Percentiles rank a stretch among this genome's conserved stretches.
Evolutionary conservation across 1,140 invertebrate species (phyloP).

Genomic region (Zaprionus nigranus): DNA sequence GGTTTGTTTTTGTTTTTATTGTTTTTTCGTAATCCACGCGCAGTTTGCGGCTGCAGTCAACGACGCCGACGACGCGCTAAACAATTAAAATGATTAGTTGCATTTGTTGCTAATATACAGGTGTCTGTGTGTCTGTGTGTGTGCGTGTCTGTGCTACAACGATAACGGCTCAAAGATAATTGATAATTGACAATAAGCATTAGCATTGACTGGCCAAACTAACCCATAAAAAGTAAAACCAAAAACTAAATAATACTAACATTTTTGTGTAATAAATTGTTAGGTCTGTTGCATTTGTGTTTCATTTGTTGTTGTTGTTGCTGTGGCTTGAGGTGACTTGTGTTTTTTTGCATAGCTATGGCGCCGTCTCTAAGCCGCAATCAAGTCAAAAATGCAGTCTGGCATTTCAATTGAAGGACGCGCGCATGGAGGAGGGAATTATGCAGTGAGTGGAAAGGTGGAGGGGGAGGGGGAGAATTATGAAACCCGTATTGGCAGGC

Average conservation of each 20-base stretch:
- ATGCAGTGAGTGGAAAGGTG: background rate
- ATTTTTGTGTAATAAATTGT: slow-evolving; percentile 28
- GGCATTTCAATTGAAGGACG: slow-evolving; percentile 61
- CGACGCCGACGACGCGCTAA: background rate
- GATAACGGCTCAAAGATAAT: slow-evolving; percentile 4
- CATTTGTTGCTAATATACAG: slow-evolving; percentile 1
- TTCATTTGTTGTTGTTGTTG: slow-evolving; percentile 1
- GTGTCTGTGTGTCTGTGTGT: background rate
- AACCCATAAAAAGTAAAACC: slow-evolving; percentile 9
- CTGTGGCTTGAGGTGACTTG: slow-evolving; percentile 1
- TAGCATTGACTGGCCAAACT: background rate
- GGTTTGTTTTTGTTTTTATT: background rate
- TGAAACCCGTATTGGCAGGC: slow-evolving; percentile 31
- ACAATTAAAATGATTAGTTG: slow-evolving; percentile 4
- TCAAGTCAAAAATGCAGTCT: slow-evolving; percentile 5
- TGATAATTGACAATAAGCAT: background rate
- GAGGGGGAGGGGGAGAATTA: background rate
- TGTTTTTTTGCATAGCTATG: background rate
- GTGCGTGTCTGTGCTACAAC: background rate
- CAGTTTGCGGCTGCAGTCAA: slow-evolving; percentile 49
- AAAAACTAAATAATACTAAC: slow-evolving; percentile 7
- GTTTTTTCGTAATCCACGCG: slow-evolving; percentile 15
- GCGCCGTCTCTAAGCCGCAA: background rate
- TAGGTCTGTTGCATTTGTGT: slow-evolving; percentile 20
- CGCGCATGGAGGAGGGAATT: slow-evolving; percentile 13